These are phyloP conservation scores for Prenolepis imparis DNA, from an alignment of 2,888 invertebrate species.

Conservation along the genomic window DNA sequence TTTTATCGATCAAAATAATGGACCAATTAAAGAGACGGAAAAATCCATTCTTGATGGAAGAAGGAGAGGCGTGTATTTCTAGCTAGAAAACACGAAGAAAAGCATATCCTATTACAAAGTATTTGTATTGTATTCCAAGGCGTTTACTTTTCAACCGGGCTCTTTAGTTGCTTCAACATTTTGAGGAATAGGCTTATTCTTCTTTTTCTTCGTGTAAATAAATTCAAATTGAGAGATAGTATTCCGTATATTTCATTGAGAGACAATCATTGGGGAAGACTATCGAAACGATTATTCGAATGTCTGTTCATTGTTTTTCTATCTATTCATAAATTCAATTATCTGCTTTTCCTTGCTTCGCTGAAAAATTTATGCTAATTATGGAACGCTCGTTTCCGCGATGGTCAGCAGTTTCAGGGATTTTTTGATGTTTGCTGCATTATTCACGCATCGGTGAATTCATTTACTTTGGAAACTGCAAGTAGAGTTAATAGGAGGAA, in stretches of 20 bases:
- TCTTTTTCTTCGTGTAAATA: neutral
- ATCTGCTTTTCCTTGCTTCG: neutral
- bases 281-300: neutral
- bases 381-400: neutral
- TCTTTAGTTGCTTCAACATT: conserved; percentile 11
- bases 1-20: neutral
- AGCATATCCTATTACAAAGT: conserved; percentile 8
- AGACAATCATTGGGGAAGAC: neutral
- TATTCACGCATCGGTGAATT: conserved; percentile 22
- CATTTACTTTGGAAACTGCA: conserved; percentile 40
- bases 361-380: conserved; percentile 50
- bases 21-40: neutral
- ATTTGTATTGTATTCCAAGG: neutral
- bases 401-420: conserved; percentile 33
- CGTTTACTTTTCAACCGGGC: neutral
- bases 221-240: neutral
- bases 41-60: neutral
- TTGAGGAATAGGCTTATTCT: neutral
- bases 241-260: no score
- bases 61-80: neutral
- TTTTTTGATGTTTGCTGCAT: conserved; percentile 33
- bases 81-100: neutral
- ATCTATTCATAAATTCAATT: conserved; percentile 30
- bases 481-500: conserved; percentile 17
- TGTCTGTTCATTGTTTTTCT: neutral